These are phyloP conservation scores for Trachythela sp. DNA, from an alignment of 64 coral and sea anemone species.

Conservation along the genomic window DNA sequence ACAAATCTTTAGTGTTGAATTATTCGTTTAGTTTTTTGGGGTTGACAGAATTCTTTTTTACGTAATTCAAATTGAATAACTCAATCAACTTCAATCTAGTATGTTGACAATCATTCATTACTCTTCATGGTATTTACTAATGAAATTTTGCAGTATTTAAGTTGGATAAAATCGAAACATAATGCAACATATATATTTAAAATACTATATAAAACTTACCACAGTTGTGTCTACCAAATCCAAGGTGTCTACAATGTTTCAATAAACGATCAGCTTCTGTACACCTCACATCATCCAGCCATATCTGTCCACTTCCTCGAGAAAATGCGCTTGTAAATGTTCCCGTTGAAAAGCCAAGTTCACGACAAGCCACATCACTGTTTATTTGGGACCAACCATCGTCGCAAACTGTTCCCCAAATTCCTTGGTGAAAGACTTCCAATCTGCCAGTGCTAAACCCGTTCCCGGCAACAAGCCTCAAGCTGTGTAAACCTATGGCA, in stretches of 20 bases:
- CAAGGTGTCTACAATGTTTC: background rate
- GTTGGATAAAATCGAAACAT: too few species aligned
- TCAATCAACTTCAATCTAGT: too few species aligned
- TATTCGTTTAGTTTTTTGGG: too few species aligned
- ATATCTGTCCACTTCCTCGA: background rate
- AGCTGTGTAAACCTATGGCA: background rate
- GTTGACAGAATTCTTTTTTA: too few species aligned
- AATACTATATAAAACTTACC: background rate
- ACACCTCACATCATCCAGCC: background rate
- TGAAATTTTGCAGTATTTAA: too few species aligned
- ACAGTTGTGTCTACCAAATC: background rate
- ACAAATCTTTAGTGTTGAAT: too few species aligned
- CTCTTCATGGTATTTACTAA: too few species aligned
- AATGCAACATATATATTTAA: too few species aligned
- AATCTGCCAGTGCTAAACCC: background rate
- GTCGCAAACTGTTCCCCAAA: conserved; percentile 31
- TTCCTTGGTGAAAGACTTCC: background rate
- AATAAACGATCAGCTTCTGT: background rate
- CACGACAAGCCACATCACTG: background rate
- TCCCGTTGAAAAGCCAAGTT: background rate
- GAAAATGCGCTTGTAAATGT: background rate
- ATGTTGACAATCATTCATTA: too few species aligned
- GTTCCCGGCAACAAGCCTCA: conserved; percentile 8
- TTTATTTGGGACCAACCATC: background rate
- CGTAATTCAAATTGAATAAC: too few species aligned